Base-by-base conservation (phyloP, 2,888 invertebrate species). In the Abrostola triplasia region DNA sequence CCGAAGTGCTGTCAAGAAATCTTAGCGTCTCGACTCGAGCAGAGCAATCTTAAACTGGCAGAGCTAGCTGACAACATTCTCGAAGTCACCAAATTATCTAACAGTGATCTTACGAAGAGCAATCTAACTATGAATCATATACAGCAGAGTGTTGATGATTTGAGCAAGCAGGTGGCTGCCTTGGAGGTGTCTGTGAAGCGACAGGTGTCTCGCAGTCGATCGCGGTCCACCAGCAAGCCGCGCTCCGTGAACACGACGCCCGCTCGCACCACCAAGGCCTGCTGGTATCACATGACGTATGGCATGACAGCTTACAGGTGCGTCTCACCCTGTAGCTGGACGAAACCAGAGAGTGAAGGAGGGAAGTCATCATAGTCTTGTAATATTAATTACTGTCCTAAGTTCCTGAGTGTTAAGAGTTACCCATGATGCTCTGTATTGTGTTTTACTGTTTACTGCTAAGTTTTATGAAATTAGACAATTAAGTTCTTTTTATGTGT, bases 31-130 rank as follows among this genome's bases (percentile, higher is more conserved):
- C 67, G 47, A 0, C 38, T 12, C 2, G 67, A 67, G 13, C 47
- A 55, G 8, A 47, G 36, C 0, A 47, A 55, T 54, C 9, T 37
- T 1, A 59, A 67, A 59, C 8, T 67, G 6, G 36, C 67, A 37
- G 59, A 67, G 12, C 35, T 67, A 10, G 67, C 67, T n/a, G 67
- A 67, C 10, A 50, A 51, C 8, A 67, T 67, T 37, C n/a, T 67
- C 37, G 67, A 67, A 13, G 50, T 47, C 0, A 55, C 51, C 0
- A 51, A 59, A 38, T 35, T 44, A 35, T 47, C 47, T 10, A 9
- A 41, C 2, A 44, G 9, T 10, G 24, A 12, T 6, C 9, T 8
- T 0, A 47, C 12, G 10, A 47, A 11, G n/a, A 12, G 47, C 37
- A 12, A 38, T 41, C n/a, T 54, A 8, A 36, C 50, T 5, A 40